Percentiles rank a stretch among this genome's conserved stretches.
phyloP scores from a whole-genome alignment of 2,797 vertebrate genomes.

The Gambusia yucatana region DNA sequence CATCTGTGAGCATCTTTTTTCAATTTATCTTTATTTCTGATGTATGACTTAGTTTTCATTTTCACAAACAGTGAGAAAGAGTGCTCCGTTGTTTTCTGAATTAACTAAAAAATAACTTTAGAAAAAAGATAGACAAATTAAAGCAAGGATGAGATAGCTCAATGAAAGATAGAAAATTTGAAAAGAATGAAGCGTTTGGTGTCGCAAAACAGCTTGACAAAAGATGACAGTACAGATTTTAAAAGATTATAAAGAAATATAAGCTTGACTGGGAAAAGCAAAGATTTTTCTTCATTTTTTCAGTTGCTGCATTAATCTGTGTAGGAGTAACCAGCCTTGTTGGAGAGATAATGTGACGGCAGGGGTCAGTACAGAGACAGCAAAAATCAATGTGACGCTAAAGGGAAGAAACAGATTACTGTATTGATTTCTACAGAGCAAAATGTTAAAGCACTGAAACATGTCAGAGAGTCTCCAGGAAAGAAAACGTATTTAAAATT shows the following conservation, averaged over 20 bases:
- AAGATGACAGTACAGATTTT: neutral
- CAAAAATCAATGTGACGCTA: slow-evolving; percentile 80
- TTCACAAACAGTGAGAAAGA: neutral
- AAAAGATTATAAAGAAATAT: slow-evolving; percentile 24
- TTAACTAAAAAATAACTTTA: neutral
- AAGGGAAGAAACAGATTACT: slow-evolving; percentile 76
- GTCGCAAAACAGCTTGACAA: slow-evolving; percentile 27
- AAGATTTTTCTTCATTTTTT: slow-evolving; percentile 58
- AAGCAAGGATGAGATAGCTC: slow-evolving; percentile 5
- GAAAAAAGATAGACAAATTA: slow-evolving; percentile 11
- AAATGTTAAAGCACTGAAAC: slow-evolving; percentile 70
- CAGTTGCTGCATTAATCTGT: slow-evolving; percentile 75
- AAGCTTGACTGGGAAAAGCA: slow-evolving; percentile 33
- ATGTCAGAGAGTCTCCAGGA: slow-evolving; percentile 46
- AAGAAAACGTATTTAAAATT: slow-evolving; percentile 47
- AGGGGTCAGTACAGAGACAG: slow-evolving; percentile 78
- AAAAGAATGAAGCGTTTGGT: slow-evolving; percentile 8
- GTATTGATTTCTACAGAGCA: slow-evolving; percentile 74
- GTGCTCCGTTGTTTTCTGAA: slow-evolving; percentile 12
- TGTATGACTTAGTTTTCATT: slow-evolving; percentile 4
- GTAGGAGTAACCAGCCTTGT: slow-evolving; percentile 80
- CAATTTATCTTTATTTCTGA: neutral
- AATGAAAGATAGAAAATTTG: slow-evolving; percentile 4
- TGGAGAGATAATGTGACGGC: slow-evolving; percentile 81
- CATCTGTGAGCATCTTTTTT: neutral